phyloP scores from a whole-genome alignment of 2,888 invertebrate species.

The Agapostemon virescens region DNA sequence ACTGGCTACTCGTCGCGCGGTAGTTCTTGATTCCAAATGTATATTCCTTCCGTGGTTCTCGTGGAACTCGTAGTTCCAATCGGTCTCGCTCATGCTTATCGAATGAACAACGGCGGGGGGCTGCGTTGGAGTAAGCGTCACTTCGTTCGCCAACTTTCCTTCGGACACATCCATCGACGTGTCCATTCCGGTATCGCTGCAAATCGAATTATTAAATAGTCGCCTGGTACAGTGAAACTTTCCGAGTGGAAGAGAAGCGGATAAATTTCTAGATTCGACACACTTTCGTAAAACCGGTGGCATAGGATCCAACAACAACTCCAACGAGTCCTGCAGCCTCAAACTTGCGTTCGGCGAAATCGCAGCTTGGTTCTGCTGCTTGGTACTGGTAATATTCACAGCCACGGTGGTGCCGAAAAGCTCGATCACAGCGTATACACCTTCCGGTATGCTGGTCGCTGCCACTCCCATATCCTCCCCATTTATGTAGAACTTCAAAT shows the following conservation, averaged over 20 bases:
- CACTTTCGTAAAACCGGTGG: constrained; percentile 77
- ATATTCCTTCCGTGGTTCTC: constrained; percentile 93
- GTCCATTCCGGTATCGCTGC: constrained; percentile 79
- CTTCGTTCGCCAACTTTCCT: constrained; percentile 75
- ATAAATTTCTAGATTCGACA: constrained; percentile 37
- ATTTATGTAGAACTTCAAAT: constrained; percentile 89
- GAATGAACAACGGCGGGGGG: constrained; percentile 63
- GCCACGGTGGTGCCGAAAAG: constrained; percentile 89
- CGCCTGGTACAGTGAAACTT: neutral
- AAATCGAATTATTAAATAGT: constrained; percentile 18
- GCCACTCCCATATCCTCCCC: constrained; percentile 90
- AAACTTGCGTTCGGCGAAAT: constrained; percentile 81
- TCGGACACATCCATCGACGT: constrained; percentile 77
- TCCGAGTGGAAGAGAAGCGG: neutral
- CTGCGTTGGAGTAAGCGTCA: constrained; percentile 76
- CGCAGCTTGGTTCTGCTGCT: constrained; percentile 81
- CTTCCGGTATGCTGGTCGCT: constrained; percentile 89
- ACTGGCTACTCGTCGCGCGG: constrained; percentile 88
- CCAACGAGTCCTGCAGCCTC: constrained; percentile 84
- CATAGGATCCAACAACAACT: constrained; percentile 83
- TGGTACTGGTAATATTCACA: constrained; percentile 87
- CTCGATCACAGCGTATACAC: constrained; percentile 92
- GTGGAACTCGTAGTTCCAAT: constrained; percentile 86
- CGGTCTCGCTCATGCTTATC: constrained; percentile 70
- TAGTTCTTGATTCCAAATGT: constrained; percentile 84